phyloP scores from a whole-genome alignment of 2,888 invertebrate genomes.

The Clistopyga incitator region DNA sequence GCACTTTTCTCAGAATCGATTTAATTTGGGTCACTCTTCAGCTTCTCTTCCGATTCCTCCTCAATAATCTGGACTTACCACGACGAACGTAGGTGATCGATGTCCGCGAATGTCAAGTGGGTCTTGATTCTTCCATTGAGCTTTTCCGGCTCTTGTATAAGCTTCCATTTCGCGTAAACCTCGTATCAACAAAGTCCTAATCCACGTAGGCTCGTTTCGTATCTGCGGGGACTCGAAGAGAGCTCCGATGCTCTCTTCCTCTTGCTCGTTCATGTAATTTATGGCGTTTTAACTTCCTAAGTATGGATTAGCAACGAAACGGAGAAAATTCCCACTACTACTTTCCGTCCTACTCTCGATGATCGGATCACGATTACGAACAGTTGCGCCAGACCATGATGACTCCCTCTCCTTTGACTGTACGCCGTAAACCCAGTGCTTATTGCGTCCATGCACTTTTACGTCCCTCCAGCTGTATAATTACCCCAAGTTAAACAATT shows the following conservation, averaged over 20 bases:
- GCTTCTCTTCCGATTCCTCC: constrained; percentile 3
- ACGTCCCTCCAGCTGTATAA: constrained; percentile 3
- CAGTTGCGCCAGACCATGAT: constrained; percentile 46
- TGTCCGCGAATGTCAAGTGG: constrained; percentile 55
- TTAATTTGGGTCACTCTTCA: constrained; percentile 13
- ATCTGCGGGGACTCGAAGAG: constrained; percentile 16
- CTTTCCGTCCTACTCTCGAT: constrained; percentile 28
- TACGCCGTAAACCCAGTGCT: constrained; percentile 29
- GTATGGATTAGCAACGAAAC: constrained; percentile 68
- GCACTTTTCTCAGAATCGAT: constrained; percentile 47
- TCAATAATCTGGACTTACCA: constrained; percentile 39
- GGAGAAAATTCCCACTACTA: constrained; percentile 54
- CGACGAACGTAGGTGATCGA: constrained; percentile 57
- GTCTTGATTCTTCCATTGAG: constrained; percentile 41
- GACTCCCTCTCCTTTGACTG: constrained; percentile 13
- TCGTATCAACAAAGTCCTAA: constrained; percentile 62
- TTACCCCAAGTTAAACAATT: no score
- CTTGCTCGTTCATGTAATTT: constrained; percentile 69
- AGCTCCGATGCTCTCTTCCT: not conserved
- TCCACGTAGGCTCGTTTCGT: constrained; percentile 51
- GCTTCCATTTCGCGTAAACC: constrained; percentile 57
- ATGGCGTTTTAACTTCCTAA: constrained; percentile 72
- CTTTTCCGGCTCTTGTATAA: constrained; percentile 32
- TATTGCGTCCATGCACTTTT: constrained; percentile 27
- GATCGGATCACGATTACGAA: constrained; percentile 59